phyloP scores from a whole-genome alignment of 2,797 vertebrate genomes.

The Eulemur albifrons region DNA sequence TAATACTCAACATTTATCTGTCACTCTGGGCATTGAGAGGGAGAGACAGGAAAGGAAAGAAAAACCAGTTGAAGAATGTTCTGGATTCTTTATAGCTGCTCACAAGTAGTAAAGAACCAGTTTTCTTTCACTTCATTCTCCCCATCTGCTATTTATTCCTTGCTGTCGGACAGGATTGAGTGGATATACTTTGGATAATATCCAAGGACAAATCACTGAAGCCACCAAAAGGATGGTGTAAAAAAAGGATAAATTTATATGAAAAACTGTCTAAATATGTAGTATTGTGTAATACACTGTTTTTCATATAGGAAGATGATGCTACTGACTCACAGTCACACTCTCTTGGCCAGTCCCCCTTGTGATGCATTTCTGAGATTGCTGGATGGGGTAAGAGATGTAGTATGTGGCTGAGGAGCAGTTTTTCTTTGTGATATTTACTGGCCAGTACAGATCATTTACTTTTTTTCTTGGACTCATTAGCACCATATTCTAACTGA shows the following conservation, averaged over 20 bases:
- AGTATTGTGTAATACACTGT: not conserved
- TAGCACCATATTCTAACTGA: not conserved
- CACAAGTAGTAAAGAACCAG: not conserved
- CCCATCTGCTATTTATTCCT: not conserved
- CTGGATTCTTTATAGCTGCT: not conserved
- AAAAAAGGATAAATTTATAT: not conserved
- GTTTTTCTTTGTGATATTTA: not conserved
- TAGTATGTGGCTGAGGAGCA: not conserved
- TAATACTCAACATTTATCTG: not conserved
- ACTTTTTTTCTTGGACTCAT: conserved; percentile 21
- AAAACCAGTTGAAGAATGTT: not conserved
- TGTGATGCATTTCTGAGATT: conserved; percentile 10
- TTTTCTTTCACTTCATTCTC: not conserved
- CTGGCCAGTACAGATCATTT: not conserved
- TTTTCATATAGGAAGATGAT: not conserved
- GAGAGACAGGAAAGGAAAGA: not conserved
- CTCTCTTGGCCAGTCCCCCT: conserved; percentile 7
- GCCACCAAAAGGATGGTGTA: not conserved
- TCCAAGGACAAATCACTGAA: conserved; percentile 22
- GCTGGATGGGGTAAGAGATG: not conserved
- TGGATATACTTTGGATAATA: not conserved
- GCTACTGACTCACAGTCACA: not conserved
- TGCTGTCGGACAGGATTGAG: not conserved
- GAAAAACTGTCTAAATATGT: not conserved
- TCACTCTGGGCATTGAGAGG: not conserved